phyloP scores from a whole-genome alignment of 2,113 vertebrate species.

The Prolemur simus region DNA sequence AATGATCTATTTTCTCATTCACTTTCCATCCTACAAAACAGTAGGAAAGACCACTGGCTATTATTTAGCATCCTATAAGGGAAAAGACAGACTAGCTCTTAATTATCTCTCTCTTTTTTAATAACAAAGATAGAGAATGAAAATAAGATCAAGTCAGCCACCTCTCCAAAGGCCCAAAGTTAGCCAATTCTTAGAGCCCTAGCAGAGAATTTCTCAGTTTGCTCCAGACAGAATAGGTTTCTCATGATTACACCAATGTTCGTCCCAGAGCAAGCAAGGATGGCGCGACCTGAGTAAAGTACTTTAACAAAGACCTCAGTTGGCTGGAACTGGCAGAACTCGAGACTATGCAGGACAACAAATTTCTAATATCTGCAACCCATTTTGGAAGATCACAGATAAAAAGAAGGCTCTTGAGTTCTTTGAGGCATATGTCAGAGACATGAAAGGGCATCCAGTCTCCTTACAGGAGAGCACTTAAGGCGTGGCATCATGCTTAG shows the following conservation, averaged over 20 bases:
- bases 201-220: background rate
- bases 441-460: background rate
- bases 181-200: background rate
- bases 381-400: background rate
- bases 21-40: background rate
- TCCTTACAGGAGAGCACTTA: background rate
- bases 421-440: background rate
- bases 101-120: background rate
- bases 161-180: background rate
- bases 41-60: conserved; percentile 47
- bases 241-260: background rate
- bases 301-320: background rate
- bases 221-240: background rate
- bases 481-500: background rate
- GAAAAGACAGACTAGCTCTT: background rate
- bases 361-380: background rate
- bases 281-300: background rate
- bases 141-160: background rate
- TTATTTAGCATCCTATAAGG: background rate
- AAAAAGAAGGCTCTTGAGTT: background rate
- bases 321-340: background rate
- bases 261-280: background rate
- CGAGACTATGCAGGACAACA: background rate
- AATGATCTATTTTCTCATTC: conserved; percentile 58
- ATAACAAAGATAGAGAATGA: background rate